Conservation (phyloP, 2,888 invertebrate genomes). For the Torymus tubicola region DNA sequence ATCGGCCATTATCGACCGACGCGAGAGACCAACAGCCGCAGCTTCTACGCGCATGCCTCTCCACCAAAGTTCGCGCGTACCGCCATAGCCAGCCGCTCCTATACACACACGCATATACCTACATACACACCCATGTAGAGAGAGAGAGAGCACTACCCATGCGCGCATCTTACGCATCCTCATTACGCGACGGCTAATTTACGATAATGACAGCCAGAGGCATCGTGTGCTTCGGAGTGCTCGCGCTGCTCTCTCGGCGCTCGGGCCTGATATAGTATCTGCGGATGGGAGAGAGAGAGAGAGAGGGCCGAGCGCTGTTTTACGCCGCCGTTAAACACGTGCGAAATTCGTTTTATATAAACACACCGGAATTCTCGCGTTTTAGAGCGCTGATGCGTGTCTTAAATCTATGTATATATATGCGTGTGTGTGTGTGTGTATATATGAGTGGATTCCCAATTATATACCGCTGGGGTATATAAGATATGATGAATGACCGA, state of each 20-base stretch:
- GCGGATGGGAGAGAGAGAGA: not conserved
- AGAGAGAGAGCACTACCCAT: not conserved
- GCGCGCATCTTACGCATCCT: constrained; percentile 46
- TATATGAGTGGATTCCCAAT: no score
- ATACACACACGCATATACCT: not conserved
- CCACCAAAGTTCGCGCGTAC: not conserved
- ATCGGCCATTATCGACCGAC: not conserved
- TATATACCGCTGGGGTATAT: no score
- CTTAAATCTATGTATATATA: constrained; percentile 17
- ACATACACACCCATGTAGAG: not conserved
- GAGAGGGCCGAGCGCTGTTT: constrained; percentile 9
- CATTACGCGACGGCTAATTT: constrained; percentile 51
- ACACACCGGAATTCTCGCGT: constrained; percentile 9
- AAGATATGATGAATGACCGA: no score
- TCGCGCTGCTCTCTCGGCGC: constrained; percentile 7
- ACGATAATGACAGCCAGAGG: constrained; percentile 49
- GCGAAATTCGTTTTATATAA: constrained; percentile 44
- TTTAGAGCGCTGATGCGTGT: constrained; percentile 2
- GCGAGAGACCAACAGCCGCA: not conserved
- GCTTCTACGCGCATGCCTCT: not conserved
- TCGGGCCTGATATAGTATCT: constrained; percentile 33
- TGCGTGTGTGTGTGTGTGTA: no score
- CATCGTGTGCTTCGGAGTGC: constrained; percentile 2
- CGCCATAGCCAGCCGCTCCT: not conserved
- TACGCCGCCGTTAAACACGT: constrained; percentile 46